Evolutionary conservation across 2,888 invertebrate genomes (phyloP).

Genomic region (Philaethria dido): DNA sequence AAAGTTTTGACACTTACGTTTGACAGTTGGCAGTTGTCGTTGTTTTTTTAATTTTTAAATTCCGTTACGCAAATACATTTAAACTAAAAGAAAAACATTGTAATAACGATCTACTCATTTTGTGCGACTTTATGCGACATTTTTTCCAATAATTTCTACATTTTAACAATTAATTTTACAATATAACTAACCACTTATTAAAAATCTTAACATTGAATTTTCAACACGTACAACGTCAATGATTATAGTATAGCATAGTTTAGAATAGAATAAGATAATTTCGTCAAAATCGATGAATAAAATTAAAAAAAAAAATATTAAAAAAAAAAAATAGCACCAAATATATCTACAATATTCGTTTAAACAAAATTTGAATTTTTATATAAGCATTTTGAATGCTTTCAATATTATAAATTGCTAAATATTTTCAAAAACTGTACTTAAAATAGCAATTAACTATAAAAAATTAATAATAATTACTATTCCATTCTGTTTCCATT

Average conservation of each 20-base stretch:
- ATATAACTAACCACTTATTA: slow-evolving; percentile 61
- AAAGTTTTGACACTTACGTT: slow-evolving; percentile 37
- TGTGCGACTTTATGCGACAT: slow-evolving; percentile 77
- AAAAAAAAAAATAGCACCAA: slow-evolving; percentile 29
- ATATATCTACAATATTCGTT: slow-evolving; percentile 19
- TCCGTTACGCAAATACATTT: slow-evolving; percentile 13
- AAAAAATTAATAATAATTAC: slow-evolving; percentile 9
- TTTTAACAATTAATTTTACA: slow-evolving; percentile 65
- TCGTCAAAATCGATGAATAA: slow-evolving; percentile 11
- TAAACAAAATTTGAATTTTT: slow-evolving; percentile 1
- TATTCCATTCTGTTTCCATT: slow-evolving; percentile 11
- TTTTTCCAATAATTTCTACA: slow-evolving; percentile 59
- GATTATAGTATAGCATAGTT: slow-evolving; percentile 48
- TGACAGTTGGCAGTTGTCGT: slow-evolving; percentile 40
- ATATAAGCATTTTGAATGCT: slow-evolving; percentile 1
- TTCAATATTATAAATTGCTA: not conserved
- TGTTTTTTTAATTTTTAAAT: slow-evolving; percentile 16
- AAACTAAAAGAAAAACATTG: slow-evolving; percentile 8
- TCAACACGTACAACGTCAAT: slow-evolving; percentile 67
- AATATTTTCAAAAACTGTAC: not conserved
- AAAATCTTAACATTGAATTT: slow-evolving; percentile 64
- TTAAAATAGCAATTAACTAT: slow-evolving; percentile 11
- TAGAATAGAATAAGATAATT: slow-evolving; percentile 26
- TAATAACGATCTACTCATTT: slow-evolving; percentile 61
- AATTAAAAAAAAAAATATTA: not conserved